phyloP scores from a whole-genome alignment of 2,113 vertebrate species.

The Neotragus moschatus region DNA sequence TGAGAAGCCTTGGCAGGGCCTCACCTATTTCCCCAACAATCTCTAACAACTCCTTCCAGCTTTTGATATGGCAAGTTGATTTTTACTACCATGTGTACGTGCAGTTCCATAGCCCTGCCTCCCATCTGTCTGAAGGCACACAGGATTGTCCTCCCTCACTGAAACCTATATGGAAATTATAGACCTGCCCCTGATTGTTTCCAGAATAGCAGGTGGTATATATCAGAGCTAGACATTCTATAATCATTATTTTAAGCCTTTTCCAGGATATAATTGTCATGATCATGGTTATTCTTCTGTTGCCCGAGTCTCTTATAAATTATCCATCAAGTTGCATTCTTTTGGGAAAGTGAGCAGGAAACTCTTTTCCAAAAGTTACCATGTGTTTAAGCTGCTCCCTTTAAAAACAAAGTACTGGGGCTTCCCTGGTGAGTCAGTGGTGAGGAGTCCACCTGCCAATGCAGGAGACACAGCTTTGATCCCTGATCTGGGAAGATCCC shows the following conservation, averaged over 20 bases:
- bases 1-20: not conserved
- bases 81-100: not conserved
- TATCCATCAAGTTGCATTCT: not conserved
- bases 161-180: not conserved
- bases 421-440: not conserved
- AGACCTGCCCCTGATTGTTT: not conserved
- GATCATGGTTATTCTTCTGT: not conserved
- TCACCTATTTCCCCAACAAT: not conserved
- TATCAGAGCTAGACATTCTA: not conserved
- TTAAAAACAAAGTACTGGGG: not conserved
- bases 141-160: not conserved
- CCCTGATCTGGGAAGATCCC: not conserved
- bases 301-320: not conserved
- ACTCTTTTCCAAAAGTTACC: slow-evolving; percentile 14
- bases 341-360: not conserved
- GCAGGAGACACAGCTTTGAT: not conserved
- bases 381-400: not conserved
- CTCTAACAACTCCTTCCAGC: not conserved
- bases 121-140: not conserved
- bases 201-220: not conserved
- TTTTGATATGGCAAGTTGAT: not conserved
- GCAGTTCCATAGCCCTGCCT: not conserved
- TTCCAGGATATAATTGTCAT: not conserved
- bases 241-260: not conserved
- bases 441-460: not conserved